Conservation (phyloP, 2,888 invertebrate genomes). For the Campoletis raptor region DNA sequence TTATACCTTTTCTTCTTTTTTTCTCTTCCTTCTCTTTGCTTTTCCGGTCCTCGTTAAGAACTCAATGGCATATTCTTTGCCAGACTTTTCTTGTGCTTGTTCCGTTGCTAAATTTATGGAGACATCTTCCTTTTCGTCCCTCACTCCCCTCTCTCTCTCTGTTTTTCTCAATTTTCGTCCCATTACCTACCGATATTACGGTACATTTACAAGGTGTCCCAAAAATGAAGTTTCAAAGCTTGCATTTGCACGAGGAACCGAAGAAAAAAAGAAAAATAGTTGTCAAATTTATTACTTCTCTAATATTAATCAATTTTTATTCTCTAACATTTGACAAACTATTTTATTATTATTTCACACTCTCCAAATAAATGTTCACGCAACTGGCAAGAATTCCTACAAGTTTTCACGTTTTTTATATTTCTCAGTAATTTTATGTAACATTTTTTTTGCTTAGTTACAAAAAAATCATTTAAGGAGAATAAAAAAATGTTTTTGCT, state of each 20-base stretch:
- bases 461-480: background rate
- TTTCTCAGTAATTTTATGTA: background rate
- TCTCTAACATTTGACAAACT: background rate
- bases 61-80: background rate
- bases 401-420: background rate
- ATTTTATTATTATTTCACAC: background rate
- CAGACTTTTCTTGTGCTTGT: slow-evolving; percentile 12
- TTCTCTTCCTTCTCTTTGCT: slow-evolving; percentile 37
- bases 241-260: too few relatives aligned
- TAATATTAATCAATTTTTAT: background rate
- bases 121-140: slow-evolving; percentile 12
- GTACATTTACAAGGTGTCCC: background rate
- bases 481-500: background rate
- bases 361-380: background rate
- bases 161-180: background rate
- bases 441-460: background rate
- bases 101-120: background rate
- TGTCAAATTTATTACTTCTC: background rate
- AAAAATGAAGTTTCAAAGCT: background rate
- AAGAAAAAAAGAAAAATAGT: background rate
- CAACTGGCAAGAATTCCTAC: background rate
- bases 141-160: background rate
- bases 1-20: slow-evolving; percentile 47
- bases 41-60: slow-evolving; percentile 47
- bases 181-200: slow-evolving; percentile 23